phyloP scores from a whole-genome alignment of 1,140 invertebrate genomes.

The Oedothorax gibbosus region DNA sequence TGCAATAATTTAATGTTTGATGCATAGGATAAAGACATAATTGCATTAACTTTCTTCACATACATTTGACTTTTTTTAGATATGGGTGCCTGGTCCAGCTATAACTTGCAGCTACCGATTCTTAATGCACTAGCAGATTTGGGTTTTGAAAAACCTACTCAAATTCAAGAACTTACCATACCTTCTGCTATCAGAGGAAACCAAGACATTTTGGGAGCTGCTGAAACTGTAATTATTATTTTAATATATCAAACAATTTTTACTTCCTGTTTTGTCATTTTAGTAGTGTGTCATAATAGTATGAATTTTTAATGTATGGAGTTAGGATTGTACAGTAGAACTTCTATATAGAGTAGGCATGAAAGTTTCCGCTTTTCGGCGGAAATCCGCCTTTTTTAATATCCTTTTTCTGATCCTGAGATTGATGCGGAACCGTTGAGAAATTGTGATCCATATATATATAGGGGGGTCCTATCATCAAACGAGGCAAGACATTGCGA shows the following conservation, averaged over 20 bases:
- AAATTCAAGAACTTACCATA: conserved; percentile 82
- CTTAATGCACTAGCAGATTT: conserved; percentile 80
- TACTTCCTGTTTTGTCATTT: background rate
- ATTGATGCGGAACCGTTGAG: too few relatives aligned
- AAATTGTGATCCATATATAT: too few relatives aligned
- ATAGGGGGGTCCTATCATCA: too few relatives aligned
- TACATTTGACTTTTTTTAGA: conserved; percentile 23
- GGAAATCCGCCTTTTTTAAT: too few relatives aligned
- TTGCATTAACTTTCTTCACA: background rate
- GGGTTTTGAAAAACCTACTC: conserved; percentile 84
- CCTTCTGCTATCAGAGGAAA: conserved; percentile 87
- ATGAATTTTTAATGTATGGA: background rate
- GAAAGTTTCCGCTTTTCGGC: too few relatives aligned
- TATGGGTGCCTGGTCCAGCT: conserved; percentile 76
- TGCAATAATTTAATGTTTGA: too few relatives aligned
- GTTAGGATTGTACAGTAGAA: too few relatives aligned
- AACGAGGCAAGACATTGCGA: too few relatives aligned
- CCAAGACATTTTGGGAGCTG: conserved; percentile 92
- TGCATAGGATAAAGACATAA: too few relatives aligned
- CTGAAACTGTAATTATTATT: conserved; percentile 79
- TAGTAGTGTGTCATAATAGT: background rate
- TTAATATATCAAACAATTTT: background rate
- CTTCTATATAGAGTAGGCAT: too few relatives aligned
- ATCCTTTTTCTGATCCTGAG: too few relatives aligned
- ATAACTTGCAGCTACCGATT: conserved; percentile 78